phyloP scores from a whole-genome alignment of 2,797 vertebrate species.

The Molossus molossus region DNA sequence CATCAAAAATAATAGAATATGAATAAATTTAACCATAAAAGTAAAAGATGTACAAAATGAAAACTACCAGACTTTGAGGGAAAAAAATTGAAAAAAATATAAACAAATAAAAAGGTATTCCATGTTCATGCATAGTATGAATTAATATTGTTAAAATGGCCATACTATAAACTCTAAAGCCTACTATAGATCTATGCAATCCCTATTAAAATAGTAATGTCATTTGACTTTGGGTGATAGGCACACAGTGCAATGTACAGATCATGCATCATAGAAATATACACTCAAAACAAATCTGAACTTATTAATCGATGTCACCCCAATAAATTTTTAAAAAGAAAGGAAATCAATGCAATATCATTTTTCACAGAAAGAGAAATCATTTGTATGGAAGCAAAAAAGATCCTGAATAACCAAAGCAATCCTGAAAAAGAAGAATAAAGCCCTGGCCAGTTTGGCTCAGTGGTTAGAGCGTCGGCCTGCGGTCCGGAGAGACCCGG shows the following conservation, averaged over 20 bases:
- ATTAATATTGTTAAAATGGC: background rate
- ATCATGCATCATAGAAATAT: background rate
- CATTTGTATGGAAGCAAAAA: background rate
- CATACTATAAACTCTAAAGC: background rate
- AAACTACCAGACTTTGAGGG: background rate
- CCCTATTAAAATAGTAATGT: background rate
- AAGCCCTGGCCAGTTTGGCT: too few species aligned
- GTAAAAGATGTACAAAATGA: background rate
- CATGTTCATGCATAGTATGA: background rate
- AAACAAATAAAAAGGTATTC: background rate
- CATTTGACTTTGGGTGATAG: background rate
- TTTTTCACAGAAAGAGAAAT: background rate
- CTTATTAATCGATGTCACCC: background rate
- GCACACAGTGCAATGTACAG: background rate
- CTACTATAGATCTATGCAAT: background rate
- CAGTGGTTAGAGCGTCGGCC: too few species aligned
- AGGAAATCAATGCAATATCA: background rate
- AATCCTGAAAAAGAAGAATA: background rate
- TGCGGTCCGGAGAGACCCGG: too few species aligned
- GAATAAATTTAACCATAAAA: background rate
- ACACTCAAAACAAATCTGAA: background rate
- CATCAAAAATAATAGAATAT: background rate
- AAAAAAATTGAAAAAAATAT: background rate
- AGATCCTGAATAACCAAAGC: background rate
- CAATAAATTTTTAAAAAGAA: background rate